Evolutionary conservation across 2,113 vertebrate species (phyloP), one percentile per base, ranked within the genome.

Genomic region (Arenaria interpres): DNA sequence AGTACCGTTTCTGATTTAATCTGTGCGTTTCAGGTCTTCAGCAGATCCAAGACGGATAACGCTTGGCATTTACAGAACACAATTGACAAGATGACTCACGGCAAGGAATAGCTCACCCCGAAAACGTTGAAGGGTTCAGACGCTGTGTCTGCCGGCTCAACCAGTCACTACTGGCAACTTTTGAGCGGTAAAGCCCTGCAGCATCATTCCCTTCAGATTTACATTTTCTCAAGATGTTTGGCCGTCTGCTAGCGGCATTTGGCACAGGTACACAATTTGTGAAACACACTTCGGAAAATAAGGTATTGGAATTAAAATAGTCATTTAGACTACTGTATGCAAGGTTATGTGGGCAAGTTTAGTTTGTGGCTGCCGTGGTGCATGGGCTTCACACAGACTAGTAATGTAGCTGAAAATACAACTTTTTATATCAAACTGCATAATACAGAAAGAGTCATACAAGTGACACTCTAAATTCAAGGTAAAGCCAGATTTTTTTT

Each of bases 21-120:
- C 81, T 54, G 53, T 30, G 45, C 63, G 45, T 88, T 87, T 85
- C 67, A 73, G 57, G 80, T 45, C 81, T 66, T 80, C 83, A 72
- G 68, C 69, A 86, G 64, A 84, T 46, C 48, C 84, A 85, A 14
- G 57, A 64, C 66, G 50, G 94, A 76, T 79, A 93, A 59, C 6
- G 35, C 48, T 54, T 87, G 92, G 93, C 93, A 89, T 78, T 94
- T 75, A 74, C 35, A 78, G 89, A 78, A 75, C 86, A 93, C 92
- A 94, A 94, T 57, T 85, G 93, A 89, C 80, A 75, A 79, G 94
- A 63, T 97, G 97, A 94, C 39, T 96, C 86, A 90, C 0, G 72
- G 74, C 80, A 93, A 90, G 90, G 79, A 63, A 81, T 14, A 71
- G 83, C 68, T 95, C 69, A 37, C 41, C 88, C 50, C 28, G 91